Evolutionary conservation across 2,113 vertebrate genomes (phyloP).

Genomic region (Phaethornis superciliosus): DNA sequence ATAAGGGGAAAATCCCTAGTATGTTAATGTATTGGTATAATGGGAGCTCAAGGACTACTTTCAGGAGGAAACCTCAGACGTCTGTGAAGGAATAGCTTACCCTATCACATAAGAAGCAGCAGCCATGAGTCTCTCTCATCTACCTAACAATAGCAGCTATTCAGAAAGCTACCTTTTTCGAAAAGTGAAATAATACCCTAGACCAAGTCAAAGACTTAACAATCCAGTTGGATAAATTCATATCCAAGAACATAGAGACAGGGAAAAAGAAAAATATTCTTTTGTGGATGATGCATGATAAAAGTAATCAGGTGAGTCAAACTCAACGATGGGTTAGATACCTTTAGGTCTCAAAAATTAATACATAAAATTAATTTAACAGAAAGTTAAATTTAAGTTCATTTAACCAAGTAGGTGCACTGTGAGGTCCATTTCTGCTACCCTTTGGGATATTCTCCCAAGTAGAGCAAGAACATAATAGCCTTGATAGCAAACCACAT

Average conservation of each 20-base stretch:
- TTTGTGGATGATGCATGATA: background rate
- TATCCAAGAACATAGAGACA: background rate
- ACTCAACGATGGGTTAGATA: background rate
- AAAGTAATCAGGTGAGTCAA: background rate
- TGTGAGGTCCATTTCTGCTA: background rate
- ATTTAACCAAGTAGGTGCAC: background rate
- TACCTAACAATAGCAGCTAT: background rate
- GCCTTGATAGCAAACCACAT: background rate
- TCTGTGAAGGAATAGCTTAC: background rate
- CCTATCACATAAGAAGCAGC: background rate
- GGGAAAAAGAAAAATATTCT: background rate
- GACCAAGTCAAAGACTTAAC: background rate
- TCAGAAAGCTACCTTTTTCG: background rate
- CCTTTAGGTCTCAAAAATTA: background rate
- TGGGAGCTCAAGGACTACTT: background rate
- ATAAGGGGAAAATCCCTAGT: background rate
- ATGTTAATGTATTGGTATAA: background rate
- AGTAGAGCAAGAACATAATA: background rate
- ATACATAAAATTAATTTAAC: background rate
- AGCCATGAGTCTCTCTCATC: background rate
- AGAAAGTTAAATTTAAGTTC: background rate
- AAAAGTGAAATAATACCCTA: background rate
- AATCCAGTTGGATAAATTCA: background rate
- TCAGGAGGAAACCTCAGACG: background rate
- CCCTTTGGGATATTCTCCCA: background rate